Percentiles rank a stretch among this genome's conserved stretches.
Evolutionary conservation across 1,140 invertebrate genomes (phyloP).

Genomic region (Leptinotarsa lineolata): DNA sequence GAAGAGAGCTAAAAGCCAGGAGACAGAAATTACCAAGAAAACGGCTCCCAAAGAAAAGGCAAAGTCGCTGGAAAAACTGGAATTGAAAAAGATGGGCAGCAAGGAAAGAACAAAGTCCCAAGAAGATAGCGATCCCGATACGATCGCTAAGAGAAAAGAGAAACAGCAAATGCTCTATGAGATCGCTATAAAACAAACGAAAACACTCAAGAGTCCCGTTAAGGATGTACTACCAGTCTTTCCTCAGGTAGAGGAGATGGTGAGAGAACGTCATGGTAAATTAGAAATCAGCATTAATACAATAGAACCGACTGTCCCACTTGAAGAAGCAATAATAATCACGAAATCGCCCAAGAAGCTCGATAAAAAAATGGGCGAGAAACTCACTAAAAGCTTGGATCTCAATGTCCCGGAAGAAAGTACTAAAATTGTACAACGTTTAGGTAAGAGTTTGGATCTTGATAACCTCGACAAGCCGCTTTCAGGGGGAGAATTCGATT

Average conservation of each 20-base stretch:
- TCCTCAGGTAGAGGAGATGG: conserved; percentile 68
- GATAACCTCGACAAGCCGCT: conserved; percentile 45
- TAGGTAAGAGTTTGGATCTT: conserved; percentile 55
- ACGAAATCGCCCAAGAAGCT: conserved; percentile 71
- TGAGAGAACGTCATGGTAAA: conserved; percentile 53
- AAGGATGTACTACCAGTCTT: conserved; percentile 69
- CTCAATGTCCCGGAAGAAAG: conserved; percentile 48
- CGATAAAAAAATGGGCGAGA: conserved; percentile 66
- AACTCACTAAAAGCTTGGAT: conserved; percentile 71
- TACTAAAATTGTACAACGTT: conserved; percentile 46
- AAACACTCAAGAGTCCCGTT: conserved; percentile 70
- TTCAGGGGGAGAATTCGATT: conserved; percentile 56
- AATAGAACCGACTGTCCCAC: conserved; percentile 49
- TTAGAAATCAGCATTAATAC: conserved; percentile 56
- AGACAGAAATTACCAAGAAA: conserved; percentile 61
- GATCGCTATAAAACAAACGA: conserved; percentile 71
- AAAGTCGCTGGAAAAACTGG: conserved; percentile 67
- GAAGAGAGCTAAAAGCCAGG: conserved; percentile 66
- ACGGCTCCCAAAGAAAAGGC: conserved; percentile 66
- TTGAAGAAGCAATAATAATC: conserved; percentile 62
- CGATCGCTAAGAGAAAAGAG: conserved; percentile 69
- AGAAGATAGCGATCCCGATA: conserved; percentile 70
- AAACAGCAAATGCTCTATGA: conserved; percentile 73
- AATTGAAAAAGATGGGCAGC: conserved; percentile 63
- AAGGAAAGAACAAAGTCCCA: conserved; percentile 70